phyloP scores from a whole-genome alignment of 2,888 invertebrate genomes.

The Tortrix viridana region DNA sequence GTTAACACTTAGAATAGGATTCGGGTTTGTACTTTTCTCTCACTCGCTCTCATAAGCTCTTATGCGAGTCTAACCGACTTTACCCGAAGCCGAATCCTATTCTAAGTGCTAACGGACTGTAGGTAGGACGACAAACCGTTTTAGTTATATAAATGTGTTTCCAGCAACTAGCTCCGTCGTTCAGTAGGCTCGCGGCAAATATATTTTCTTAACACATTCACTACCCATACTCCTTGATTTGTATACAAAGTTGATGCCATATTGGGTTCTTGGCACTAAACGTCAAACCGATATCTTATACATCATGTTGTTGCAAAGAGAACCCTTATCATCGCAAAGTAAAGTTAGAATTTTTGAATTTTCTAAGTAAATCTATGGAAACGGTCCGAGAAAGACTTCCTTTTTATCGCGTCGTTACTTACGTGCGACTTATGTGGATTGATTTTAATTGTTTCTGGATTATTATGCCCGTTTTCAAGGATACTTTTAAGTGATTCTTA shows the following conservation, averaged over 20 bases:
- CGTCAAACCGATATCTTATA: too few species aligned
- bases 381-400: constrained; percentile 42
- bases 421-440: constrained; percentile 14
- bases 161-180: constrained; percentile 17
- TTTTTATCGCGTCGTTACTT: constrained; percentile 19
- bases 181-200: background rate
- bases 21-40: too few species aligned
- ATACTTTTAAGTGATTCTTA: too few species aligned
- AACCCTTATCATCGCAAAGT: background rate
- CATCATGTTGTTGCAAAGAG: background rate
- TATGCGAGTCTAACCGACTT: too few species aligned
- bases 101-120: too few species aligned
- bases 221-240: background rate
- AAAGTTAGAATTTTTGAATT: background rate
- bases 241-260: too few species aligned
- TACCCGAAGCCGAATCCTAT: too few species aligned
- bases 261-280: too few species aligned
- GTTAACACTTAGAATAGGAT: too few species aligned
- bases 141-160: constrained; percentile 1
- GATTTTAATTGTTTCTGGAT: background rate
- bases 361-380: constrained; percentile 18
- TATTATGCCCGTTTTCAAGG: too few species aligned
- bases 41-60: too few species aligned
- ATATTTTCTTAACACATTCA: background rate
- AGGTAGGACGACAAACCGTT: too few species aligned